Conservation (phyloP, 2,113 vertebrate genomes). For the Lampris megalopsis region DNA sequence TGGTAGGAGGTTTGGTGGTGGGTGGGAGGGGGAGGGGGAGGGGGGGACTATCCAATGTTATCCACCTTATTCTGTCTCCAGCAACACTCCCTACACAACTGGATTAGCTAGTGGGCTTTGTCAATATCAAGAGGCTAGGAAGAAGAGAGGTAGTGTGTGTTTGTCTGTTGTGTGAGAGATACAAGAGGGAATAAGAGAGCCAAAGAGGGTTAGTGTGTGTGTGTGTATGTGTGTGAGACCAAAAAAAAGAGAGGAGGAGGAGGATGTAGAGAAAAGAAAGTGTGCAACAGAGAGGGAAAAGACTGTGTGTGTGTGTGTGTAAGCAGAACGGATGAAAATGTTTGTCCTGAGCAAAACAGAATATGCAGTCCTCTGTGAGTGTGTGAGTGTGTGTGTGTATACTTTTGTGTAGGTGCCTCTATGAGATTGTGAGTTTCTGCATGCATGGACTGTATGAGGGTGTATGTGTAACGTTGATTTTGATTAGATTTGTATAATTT, state of each 20-base stretch:
- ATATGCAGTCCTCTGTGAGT: background rate
- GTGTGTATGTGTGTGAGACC: background rate
- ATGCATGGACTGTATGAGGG: no score
- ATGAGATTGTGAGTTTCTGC: background rate
- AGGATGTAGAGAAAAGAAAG: background rate
- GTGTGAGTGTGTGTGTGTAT: slow-evolving; percentile 1
- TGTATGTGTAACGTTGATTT: slow-evolving; percentile 6
- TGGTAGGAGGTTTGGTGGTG: no score
- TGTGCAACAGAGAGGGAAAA: no score
- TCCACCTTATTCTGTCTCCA: slow-evolving; percentile 64
- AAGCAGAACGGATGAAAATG: background rate
- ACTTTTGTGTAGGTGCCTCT: background rate
- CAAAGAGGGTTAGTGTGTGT: background rate
- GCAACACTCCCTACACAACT: slow-evolving; percentile 63
- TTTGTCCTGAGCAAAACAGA: slow-evolving; percentile 31
- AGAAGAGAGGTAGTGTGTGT: slow-evolving; percentile 9
- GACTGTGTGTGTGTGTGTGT: background rate
- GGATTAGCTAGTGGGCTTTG: slow-evolving; percentile 66
- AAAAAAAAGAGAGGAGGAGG: background rate
- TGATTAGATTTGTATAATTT: slow-evolving; percentile 52
- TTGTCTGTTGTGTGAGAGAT: slow-evolving; percentile 13
- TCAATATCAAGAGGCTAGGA: slow-evolving; percentile 52
- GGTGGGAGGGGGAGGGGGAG: slow-evolving; percentile 10
- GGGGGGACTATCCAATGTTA: slow-evolving; percentile 52
- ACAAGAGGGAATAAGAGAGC: slow-evolving; percentile 6